A percentile compares a stretch with the other conserved stretches of the same genome.
These are phyloP conservation scores for Mythimna albipuncta DNA, from an alignment of 2,888 invertebrate species.

Conservation along the genomic window DNA sequence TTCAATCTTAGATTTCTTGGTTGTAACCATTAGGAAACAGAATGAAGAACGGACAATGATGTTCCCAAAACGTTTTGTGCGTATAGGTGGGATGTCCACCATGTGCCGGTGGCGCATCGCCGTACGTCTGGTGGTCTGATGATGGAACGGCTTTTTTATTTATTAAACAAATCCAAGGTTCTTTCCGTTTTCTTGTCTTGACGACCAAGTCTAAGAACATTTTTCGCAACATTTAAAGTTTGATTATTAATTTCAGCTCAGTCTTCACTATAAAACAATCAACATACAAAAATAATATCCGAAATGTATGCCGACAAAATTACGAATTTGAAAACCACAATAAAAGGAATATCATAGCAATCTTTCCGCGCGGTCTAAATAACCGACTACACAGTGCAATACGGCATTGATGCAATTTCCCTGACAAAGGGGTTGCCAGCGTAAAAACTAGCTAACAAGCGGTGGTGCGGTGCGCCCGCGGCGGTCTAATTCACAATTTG, in stretches of 20 bases:
- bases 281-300: conserved; percentile 16
- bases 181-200: neutral
- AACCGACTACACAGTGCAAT: conserved; percentile 73
- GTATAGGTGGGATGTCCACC: no score
- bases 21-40: no score
- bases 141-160: no score
- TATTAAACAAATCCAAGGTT: neutral
- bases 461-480: conserved; percentile 80
- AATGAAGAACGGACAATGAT: no score
- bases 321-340: conserved; percentile 52
- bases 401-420: conserved; percentile 82
- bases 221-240: neutral
- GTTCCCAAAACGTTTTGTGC: no score
- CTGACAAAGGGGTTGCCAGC: conserved; percentile 84
- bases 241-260: neutral
- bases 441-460: conserved; percentile 90
- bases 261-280: neutral
- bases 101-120: no score
- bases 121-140: no score
- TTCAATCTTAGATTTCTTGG: no score
- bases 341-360: conserved; percentile 64
- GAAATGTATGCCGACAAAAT: conserved; percentile 36
- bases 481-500: conserved; percentile 87
- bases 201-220: neutral
- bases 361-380: conserved; percentile 76